Evolutionary conservation across 2,113 vertebrate species (phyloP).

Genomic region (Physeter macrocephalus): DNA sequence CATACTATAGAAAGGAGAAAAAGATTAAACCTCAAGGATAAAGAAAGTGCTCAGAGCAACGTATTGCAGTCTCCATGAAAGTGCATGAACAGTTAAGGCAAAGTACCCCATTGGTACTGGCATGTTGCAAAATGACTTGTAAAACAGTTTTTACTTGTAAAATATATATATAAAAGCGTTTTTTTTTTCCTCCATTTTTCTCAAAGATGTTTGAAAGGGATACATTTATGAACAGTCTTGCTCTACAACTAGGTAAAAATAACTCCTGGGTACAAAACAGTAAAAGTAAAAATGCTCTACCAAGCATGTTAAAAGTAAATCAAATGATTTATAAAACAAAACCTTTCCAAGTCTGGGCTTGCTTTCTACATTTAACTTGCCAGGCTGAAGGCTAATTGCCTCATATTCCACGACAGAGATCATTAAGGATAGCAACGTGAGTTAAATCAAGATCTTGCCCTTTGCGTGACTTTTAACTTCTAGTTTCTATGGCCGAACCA

Average conservation of each 20-base stretch:
- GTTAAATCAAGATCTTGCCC: neutral
- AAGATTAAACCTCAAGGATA: constrained; percentile 63
- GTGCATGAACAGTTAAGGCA: constrained; percentile 67
- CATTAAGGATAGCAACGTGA: neutral
- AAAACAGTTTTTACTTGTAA: constrained; percentile 49
- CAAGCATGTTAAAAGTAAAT: neutral
- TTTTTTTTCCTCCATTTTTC: constrained; percentile 11
- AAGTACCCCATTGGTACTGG: constrained; percentile 51
- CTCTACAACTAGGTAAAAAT: constrained; percentile 23
- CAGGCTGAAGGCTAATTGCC: neutral
- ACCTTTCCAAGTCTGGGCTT: neutral
- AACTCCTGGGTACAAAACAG: constrained; percentile 28
- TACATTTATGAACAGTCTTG: neutral
- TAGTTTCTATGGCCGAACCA: neutral
- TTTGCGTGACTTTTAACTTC: neutral
- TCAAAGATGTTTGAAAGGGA: constrained; percentile 56
- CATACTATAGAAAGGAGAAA: constrained; percentile 59
- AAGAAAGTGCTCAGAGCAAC: constrained; percentile 74
- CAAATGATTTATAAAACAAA: constrained; percentile 45
- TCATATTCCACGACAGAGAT: neutral
- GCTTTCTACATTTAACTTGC: neutral
- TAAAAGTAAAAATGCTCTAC: constrained; percentile 19
- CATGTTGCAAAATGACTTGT: constrained; percentile 31
- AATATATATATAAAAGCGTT: constrained; percentile 16
- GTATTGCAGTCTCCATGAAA: constrained; percentile 72